phyloP scores from a whole-genome alignment of 2,113 vertebrate species.

The Sander vitreus region DNA sequence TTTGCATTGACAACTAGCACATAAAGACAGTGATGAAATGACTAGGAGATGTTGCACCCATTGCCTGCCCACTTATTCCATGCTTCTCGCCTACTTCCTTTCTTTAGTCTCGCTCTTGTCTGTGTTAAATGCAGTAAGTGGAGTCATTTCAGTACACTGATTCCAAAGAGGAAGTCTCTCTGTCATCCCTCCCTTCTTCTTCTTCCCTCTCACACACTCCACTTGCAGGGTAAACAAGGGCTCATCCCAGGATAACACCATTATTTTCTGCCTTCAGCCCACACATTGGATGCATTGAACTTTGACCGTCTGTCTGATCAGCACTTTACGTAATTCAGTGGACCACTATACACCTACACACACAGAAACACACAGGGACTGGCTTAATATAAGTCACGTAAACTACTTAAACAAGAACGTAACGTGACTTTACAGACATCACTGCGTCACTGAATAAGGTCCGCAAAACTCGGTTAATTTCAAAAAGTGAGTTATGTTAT shows the following conservation, averaged over 20 bases:
- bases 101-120: conserved; percentile 20
- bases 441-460: too few species aligned
- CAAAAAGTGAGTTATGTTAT: too few species aligned
- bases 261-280: conserved; percentile 70
- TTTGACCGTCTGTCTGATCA: conserved; percentile 49
- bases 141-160: conserved; percentile 55
- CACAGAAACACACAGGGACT: background rate
- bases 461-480: too few species aligned
- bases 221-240: conserved; percentile 66
- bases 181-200: background rate
- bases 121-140: conserved; percentile 56
- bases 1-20: conserved; percentile 3
- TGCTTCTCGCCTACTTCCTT: conserved; percentile 1
- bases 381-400: too few species aligned
- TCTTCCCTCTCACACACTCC: conserved; percentile 20
- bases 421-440: too few species aligned
- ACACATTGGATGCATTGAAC: conserved; percentile 61
- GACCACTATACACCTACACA: conserved; percentile 13
- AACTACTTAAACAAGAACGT: too few species aligned
- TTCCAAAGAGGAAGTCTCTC: conserved; percentile 20
- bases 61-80: background rate
- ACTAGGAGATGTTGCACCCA: conserved; percentile 7
- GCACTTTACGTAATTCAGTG: conserved; percentile 56
- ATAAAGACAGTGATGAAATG: conserved; percentile 32
- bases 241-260: conserved; percentile 66